Evolutionary conservation across 2,113 vertebrate species (phyloP).

Genomic region (Laticauda laticaudata): DNA sequence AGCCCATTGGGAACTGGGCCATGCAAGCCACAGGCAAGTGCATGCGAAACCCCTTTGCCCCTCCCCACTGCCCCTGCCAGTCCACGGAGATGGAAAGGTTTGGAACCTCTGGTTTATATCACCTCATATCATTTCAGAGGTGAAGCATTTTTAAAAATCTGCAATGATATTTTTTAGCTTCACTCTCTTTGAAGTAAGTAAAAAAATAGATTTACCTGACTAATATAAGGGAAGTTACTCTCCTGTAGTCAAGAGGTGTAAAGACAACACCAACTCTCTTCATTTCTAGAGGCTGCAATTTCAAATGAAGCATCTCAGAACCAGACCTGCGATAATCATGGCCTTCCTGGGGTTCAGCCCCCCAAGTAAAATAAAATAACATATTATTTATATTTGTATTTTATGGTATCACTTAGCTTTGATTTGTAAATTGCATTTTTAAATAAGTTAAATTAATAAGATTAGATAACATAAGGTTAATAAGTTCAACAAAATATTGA

Average conservation of each 20-base stretch:
- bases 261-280: slow-evolving; percentile 84
- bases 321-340: slow-evolving; percentile 52
- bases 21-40: neutral
- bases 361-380: slow-evolving; percentile 9
- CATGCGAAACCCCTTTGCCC: neutral
- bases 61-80: neutral
- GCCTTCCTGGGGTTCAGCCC: slow-evolving; percentile 53
- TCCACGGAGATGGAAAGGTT: neutral
- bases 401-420: neutral
- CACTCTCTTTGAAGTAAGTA: neutral
- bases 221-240: slow-evolving; percentile 84
- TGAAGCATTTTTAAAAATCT: neutral
- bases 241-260: slow-evolving; percentile 86
- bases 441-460: no score
- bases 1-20: neutral
- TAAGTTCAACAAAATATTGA: neutral
- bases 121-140: neutral
- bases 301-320: slow-evolving; percentile 72
- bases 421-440: neutral
- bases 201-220: slow-evolving; percentile 80
- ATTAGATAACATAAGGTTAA: neutral
- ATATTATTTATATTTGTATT: neutral
- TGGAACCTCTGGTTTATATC: neutral
- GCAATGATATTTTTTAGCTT: neutral
- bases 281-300: slow-evolving; percentile 84